Conservation (phyloP, 1,140 invertebrate genomes). For the Linepithema humile region DNA sequence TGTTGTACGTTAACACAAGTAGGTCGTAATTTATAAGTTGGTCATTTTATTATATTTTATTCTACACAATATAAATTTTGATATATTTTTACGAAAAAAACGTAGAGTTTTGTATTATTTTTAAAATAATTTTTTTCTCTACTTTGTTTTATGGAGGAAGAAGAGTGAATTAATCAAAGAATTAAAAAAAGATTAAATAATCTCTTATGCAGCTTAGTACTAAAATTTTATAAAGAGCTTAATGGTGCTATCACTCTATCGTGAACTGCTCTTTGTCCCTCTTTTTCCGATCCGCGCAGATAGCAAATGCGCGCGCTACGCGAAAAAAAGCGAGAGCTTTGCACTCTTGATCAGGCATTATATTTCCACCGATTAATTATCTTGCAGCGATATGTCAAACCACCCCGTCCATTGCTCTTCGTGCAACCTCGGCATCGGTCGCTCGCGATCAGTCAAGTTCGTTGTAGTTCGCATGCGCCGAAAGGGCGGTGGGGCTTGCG, state of each 20-base stretch:
- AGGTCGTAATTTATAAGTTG: too few relatives aligned
- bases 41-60: background rate
- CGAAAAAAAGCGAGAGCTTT: conserved; percentile 25
- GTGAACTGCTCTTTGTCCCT: background rate
- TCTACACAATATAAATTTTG: background rate
- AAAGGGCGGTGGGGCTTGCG: conserved; percentile 73
- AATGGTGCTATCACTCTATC: background rate
- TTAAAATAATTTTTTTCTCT: background rate
- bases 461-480: conserved; percentile 65
- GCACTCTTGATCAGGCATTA: conserved; percentile 66
- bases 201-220: background rate
- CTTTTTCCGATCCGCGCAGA: background rate
- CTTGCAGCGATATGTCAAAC: conserved; percentile 63
- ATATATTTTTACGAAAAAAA: background rate
- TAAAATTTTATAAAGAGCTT: conserved; percentile 1
- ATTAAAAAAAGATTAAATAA: background rate
- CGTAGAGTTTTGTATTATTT: background rate
- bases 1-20: background rate
- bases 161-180: background rate
- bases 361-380: conserved; percentile 73
- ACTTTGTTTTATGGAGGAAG: background rate
- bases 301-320: background rate
- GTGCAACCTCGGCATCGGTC: conserved; percentile 61
- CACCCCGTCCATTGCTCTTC: conserved; percentile 72
- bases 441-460: conserved; percentile 60